Evolutionary conservation across 1,140 invertebrate genomes (phyloP).

Genomic region (Hermetia illucens): DNA sequence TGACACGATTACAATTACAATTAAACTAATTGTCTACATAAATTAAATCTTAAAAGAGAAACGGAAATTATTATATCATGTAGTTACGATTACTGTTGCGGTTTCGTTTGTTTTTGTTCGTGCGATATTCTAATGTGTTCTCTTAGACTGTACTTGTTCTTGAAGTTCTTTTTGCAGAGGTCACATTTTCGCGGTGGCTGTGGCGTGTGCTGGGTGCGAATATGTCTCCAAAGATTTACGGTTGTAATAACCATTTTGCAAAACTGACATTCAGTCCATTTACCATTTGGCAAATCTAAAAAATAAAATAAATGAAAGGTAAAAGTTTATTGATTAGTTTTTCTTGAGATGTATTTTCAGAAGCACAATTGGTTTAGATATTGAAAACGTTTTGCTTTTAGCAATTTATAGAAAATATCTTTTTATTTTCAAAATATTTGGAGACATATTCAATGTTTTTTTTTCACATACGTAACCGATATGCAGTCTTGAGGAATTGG

Average conservation of each 20-base stretch:
- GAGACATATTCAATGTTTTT: constrained; percentile 31
- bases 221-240: constrained; percentile 33
- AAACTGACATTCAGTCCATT: constrained; percentile 33
- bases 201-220: constrained; percentile 31
- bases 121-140: constrained; percentile 31
- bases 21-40: too few species aligned
- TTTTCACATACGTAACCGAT: too few species aligned
- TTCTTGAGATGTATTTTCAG: background rate
- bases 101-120: constrained; percentile 21
- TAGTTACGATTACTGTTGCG: background rate
- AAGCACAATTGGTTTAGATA: background rate
- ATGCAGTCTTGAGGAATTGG: too few species aligned
- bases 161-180: constrained; percentile 31
- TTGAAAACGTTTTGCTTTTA: too few species aligned
- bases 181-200: constrained; percentile 30
- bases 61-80: background rate
- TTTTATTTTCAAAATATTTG: constrained; percentile 7
- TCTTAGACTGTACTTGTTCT: constrained; percentile 29
- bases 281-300: constrained; percentile 32
- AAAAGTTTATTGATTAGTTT: constrained; percentile 2
- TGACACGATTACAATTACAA: too few species aligned
- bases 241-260: constrained; percentile 32
- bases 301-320: constrained; percentile 9
- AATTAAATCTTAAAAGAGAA: background rate
- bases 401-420: background rate